Conservation (phyloP, 2,888 invertebrate genomes). For the Trichacis sp. region DNA sequence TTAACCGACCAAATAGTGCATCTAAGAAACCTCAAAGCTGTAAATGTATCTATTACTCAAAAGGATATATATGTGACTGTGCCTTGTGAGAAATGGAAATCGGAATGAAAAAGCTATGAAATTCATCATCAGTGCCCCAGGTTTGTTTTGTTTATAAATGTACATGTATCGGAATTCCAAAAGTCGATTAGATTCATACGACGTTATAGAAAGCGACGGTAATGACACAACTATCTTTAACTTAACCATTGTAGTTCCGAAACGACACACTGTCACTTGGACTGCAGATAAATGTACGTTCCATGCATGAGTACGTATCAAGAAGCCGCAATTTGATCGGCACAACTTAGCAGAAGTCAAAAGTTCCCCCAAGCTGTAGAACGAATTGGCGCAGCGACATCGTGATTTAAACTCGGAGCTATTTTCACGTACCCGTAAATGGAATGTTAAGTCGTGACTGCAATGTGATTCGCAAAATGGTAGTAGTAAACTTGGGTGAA, state of each 20-base stretch:
- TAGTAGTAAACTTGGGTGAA: neutral
- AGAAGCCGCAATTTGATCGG: constrained; percentile 6
- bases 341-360: neutral
- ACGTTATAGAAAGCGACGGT: neutral
- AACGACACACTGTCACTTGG: neutral
- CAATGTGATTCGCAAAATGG: constrained; percentile 1
- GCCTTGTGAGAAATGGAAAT: neutral
- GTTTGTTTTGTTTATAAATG: no score
- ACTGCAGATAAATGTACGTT: neutral
- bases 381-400: constrained; percentile 1
- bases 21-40: neutral
- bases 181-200: neutral
- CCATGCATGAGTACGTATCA: neutral
- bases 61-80: neutral
- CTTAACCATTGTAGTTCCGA: neutral
- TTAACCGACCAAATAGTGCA: constrained; percentile 1
- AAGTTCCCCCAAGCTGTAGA: constrained; percentile 1
- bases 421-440: constrained; percentile 8
- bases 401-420: constrained; percentile 10
- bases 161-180: neutral
- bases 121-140: neutral
- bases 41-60: neutral
- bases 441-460: constrained; percentile 8
- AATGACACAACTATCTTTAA: neutral
- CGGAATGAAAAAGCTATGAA: no score